Evolutionary conservation across 2,113 vertebrate genomes (phyloP), one percentile per base, ranked within the genome.

Genomic region (Pangasianodon hypophthalmus): DNA sequence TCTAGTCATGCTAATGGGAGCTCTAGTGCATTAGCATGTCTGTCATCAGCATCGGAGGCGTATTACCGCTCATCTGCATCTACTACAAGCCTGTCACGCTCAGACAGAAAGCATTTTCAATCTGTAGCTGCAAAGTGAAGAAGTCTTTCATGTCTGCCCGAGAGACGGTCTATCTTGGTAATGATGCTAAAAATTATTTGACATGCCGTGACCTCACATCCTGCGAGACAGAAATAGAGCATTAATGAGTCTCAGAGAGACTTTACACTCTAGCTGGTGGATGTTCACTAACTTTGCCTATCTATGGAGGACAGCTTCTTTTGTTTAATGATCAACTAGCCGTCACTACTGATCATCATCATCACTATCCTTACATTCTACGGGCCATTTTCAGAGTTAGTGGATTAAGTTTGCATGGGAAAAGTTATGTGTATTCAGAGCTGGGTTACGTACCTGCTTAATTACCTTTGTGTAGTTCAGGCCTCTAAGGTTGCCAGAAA

Each of bases 171-270:
- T 67, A 19, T 69, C 60, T 81, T 67, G 50, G 26, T 87, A 88
- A 89, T 77, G 90, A 84, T 83, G 84, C 37, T 83, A 52, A 86
- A 86, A 88, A 75, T 84, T 46, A 89, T 89, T 64, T 77, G 62
- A 84, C 87, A 81, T 10, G n/a, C 46, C 11, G 32, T 86, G 75
- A 80, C 84, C 80, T 84, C 88, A 88, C 82, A 71, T 50, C 48
- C 32, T 56, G 44, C 14, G 32, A 84, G 88, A 84, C 81, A 32
- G 32, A 88, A 71, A 88, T 32, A 82, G 58, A 82, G 32, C 26
- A 10, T 32, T 84, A 84, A 88, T 84, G 64, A 88, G 81, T 46
- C 26, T 84, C 52, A 24, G 11, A 11, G 69, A 77, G 71, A 87
- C 69, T 58, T 77, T 24, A 87, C 37, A 44, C 52, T 54, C 21